Evolutionary conservation across 2,797 vertebrate genomes (phyloP).

Genomic region (Pseudomugil tenellus): DNA sequence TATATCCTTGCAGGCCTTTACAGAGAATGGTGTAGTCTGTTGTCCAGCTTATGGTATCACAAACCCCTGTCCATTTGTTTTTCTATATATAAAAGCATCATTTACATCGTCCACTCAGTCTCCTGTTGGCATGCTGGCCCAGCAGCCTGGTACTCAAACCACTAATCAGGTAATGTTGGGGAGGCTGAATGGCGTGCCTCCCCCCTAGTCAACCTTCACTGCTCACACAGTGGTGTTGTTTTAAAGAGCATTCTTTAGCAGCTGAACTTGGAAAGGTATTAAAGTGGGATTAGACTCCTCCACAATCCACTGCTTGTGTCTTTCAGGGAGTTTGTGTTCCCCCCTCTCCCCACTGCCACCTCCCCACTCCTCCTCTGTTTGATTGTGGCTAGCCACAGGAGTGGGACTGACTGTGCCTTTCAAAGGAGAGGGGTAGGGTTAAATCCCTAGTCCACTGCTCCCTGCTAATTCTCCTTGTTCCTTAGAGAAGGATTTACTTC

Average conservation of each 20-base stretch:
- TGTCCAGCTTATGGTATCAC: slow-evolving; percentile 28
- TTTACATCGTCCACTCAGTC: slow-evolving; percentile 61
- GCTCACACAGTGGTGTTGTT: slow-evolving; percentile 88
- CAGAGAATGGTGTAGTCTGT: slow-evolving; percentile 15
- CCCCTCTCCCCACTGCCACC: slow-evolving; percentile 76
- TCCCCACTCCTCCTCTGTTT: slow-evolving; percentile 85
- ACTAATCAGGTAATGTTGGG: slow-evolving; percentile 87
- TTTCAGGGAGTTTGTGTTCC: slow-evolving; percentile 88
- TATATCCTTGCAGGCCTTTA: slow-evolving; percentile 46
- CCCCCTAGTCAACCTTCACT: slow-evolving; percentile 81
- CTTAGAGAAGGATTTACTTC: slow-evolving; percentile 96
- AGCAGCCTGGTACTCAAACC: slow-evolving; percentile 65
- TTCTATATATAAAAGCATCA: slow-evolving; percentile 65
- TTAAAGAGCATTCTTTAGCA: slow-evolving; percentile 93
- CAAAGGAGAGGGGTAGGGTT: slow-evolving; percentile 89
- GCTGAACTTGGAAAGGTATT: slow-evolving; percentile 97
- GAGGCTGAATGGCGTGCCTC: slow-evolving; percentile 81
- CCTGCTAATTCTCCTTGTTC: slow-evolving; percentile 96
- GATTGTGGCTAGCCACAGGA: slow-evolving; percentile 93
- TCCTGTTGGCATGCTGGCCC: slow-evolving; percentile 51
- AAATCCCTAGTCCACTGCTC: slow-evolving; percentile 93
- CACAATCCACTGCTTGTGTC: slow-evolving; percentile 93
- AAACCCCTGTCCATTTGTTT: slow-evolving; percentile 41
- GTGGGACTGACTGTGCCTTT: slow-evolving; percentile 92
- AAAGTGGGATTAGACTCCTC: slow-evolving; percentile 95